A percentile compares a stretch with the other conserved stretches of the same genome.
These are phyloP conservation scores for Xiphias gladius DNA, from an alignment of 2,113 vertebrate genomes.

Conservation along the genomic window DNA sequence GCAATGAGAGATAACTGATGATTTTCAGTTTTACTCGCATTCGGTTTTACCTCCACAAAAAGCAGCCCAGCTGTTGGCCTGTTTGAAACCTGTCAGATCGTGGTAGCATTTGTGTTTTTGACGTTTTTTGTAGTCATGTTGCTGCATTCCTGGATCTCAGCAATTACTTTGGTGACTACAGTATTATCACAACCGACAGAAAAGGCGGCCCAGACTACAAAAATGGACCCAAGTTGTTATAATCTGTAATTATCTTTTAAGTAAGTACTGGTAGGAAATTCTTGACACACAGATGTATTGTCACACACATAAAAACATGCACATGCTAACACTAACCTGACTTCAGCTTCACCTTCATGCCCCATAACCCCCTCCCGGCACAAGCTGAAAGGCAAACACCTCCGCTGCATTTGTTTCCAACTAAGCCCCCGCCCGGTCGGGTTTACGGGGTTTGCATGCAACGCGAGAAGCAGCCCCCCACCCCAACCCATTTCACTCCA, in stretches of 20 bases:
- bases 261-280: neutral
- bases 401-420: constrained; percentile 62
- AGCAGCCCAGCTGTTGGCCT: neutral
- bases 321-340: constrained; percentile 22
- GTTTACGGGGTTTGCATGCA: constrained; percentile 64
- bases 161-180: neutral
- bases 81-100: neutral
- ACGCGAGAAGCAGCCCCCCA: constrained; percentile 53
- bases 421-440: constrained; percentile 42
- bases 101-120: no score
- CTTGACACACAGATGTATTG: neutral
- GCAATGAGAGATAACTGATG: neutral
- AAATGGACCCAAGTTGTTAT: neutral
- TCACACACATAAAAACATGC: constrained; percentile 1
- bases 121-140: neutral
- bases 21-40: neutral
- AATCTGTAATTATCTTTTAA: neutral
- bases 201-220: neutral
- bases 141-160: neutral
- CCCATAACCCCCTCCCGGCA: constrained; percentile 2
- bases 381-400: constrained; percentile 30
- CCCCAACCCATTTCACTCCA: neutral
- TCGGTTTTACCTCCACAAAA: neutral
- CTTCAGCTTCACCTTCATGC: constrained; percentile 18
- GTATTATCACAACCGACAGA: neutral